phyloP scores from a whole-genome alignment of 2,113 vertebrate species.

The Syngnathus floridae region DNA sequence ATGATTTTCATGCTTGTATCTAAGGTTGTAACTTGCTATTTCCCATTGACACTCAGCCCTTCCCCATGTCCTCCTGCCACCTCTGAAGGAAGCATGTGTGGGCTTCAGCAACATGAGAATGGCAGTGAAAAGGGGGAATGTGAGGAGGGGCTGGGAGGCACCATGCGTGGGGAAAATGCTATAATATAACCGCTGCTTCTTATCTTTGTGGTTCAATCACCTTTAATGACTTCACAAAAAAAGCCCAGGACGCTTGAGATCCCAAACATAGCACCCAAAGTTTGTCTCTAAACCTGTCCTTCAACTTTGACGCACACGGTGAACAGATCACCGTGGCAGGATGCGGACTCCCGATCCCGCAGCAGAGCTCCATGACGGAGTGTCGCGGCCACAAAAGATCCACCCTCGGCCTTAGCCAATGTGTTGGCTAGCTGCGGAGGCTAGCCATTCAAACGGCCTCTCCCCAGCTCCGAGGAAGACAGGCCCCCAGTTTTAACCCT shows the following conservation, averaged over 20 bases:
- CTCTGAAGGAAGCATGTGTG: conserved; percentile 18
- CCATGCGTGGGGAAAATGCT: conserved; percentile 43
- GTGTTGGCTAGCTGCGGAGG: conserved; percentile 70
- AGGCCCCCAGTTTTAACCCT: conserved; percentile 65
- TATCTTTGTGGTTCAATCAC: conserved; percentile 7
- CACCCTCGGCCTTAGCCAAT: conserved; percentile 87
- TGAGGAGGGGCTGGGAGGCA: conserved; percentile 30
- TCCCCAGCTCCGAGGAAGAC: conserved; percentile 64
- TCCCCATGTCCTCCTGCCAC: conserved; percentile 7
- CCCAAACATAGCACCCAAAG: conserved; percentile 4
- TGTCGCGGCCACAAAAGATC: conserved; percentile 68
- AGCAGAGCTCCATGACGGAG: conserved; percentile 71
- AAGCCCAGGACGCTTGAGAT: not conserved
- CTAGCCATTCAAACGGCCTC: conserved; percentile 70
- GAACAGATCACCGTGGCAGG: conserved; percentile 2
- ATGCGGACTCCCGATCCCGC: conserved; percentile 54
- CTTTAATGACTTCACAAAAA: not conserved
- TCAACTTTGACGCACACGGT: conserved; percentile 8
- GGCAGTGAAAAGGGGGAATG: conserved; percentile 17
- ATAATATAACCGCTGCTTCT: conserved; percentile 48
- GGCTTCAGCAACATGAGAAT: conserved; percentile 42
- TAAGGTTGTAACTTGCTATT: not conserved
- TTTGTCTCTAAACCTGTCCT: conserved; percentile 28
- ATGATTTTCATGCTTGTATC: not conserved
- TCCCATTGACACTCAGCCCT: not conserved